Base-by-base conservation (phyloP, 2,113 vertebrate species). In the Halcyon malimbica region DNA sequence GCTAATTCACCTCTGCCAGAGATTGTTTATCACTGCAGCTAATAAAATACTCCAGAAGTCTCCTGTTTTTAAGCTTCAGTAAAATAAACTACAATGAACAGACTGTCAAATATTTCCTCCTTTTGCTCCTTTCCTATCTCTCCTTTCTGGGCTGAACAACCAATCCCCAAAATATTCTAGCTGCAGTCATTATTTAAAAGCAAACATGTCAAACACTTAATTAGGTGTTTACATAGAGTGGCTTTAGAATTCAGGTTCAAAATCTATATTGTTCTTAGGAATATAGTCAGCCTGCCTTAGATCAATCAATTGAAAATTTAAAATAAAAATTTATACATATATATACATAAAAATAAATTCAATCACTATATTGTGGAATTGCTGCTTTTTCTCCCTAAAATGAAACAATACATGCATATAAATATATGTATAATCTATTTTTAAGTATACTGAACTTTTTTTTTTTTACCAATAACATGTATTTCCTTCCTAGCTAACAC, bases 161-260 rank as follows among this genome's bases (percentile, higher is more conserved):
- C 8, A 85, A 88, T 11, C 13, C 23, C 6, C 16, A 31, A 81
- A 87, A 54, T 53, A 60, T 14, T 41, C 50, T 50, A 80, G 8
- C 31, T 37, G 44, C 10, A 76, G 24, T 37, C 57, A 82, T 9
- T 7, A 7, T 28, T 50, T 73, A 53, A 65, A 75, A 81, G 31
- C 29, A 83, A 83, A 53, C 5, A 42, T 10, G 18, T n/a, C 17
- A 71, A 79, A 74, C 10, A 28, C 1, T 0, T 1, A 5, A 9
- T 42, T 50, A 41, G 19, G 4, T 37, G 8, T 62, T 60, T 83
- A 74, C 11, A 20, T 33, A 19, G 3, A 29, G 13, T 20, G 2
- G 7, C 16, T 59, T 85, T 16, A 59, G 13, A 35, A 42, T 39
- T 50, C 31, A 59, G 10, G 7, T 79, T 89, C 33, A 76, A 93